Conservation (phyloP, 1,140 invertebrate species). For the Nephotettix cincticeps region DNA sequence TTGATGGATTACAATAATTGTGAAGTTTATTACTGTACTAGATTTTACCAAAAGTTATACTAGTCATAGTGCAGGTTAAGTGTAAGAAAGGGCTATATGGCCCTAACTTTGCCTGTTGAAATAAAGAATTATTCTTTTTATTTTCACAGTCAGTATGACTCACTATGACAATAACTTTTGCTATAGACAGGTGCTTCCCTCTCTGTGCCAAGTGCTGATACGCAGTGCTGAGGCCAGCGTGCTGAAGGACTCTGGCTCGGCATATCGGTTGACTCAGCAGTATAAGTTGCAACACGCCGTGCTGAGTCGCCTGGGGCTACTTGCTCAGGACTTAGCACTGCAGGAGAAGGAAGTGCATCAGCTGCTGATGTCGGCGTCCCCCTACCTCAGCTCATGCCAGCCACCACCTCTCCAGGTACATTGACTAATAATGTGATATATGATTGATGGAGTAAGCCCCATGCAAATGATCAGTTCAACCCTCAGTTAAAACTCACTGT, state of each 20-base stretch:
- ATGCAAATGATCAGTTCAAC: no score
- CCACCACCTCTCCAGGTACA: conserved; percentile 61
- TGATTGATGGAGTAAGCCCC: no score
- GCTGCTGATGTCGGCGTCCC: conserved; percentile 48
- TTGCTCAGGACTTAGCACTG: conserved; percentile 55
- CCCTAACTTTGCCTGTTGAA: no score
- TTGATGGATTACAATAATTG: no score
- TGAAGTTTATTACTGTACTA: no score
- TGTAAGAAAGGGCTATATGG: no score
- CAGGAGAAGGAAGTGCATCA: conserved; percentile 51
- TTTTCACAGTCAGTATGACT: background rate
- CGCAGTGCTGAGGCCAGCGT: conserved; percentile 55
- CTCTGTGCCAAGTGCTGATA: conserved; percentile 53
- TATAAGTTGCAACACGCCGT: conserved; percentile 60
- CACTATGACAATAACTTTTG: conserved; percentile 28
- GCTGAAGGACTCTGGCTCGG: conserved; percentile 54
- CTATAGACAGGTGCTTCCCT: conserved; percentile 62
- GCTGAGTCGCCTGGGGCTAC: conserved; percentile 52
- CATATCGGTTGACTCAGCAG: conserved; percentile 59
- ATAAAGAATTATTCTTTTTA: no score
- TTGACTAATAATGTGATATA: no score
- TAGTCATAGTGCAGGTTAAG: no score
- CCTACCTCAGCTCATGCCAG: conserved; percentile 60
- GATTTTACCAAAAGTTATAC: no score
- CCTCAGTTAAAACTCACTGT: no score